phyloP scores from a whole-genome alignment of 2,888 invertebrate genomes.

The Leucozona laternaria region DNA sequence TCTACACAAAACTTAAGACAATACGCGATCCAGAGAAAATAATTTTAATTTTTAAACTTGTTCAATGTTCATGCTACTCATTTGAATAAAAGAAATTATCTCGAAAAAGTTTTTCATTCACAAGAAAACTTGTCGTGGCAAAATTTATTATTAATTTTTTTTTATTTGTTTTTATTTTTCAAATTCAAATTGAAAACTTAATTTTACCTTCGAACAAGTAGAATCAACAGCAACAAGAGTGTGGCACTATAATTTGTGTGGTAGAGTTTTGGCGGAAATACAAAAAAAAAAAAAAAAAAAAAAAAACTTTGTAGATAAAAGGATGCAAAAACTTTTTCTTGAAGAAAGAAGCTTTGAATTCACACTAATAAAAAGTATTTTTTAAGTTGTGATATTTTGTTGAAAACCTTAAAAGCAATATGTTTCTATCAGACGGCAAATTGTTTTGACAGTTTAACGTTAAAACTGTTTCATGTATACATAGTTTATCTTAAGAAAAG shows the following conservation, averaged over 20 bases:
- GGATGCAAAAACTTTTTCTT: neutral
- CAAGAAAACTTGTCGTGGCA: neutral
- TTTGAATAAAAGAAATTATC: constrained; percentile 21
- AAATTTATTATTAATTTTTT: constrained; percentile 10
- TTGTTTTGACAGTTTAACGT: too few species aligned
- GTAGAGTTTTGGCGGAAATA: neutral
- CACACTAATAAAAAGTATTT: constrained; percentile 5
- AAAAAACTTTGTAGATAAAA: neutral
- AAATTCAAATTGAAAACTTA: constrained; percentile 14
- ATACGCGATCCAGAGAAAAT: neutral
- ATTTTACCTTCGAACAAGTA: constrained; percentile 5
- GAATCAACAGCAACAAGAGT: neutral
- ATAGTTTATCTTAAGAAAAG: too few species aligned
- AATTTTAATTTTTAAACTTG: neutral
- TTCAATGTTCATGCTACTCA: constrained; percentile 11
- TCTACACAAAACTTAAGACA: neutral
- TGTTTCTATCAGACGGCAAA: too few species aligned
- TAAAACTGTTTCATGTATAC: too few species aligned
- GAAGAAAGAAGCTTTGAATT: constrained; percentile 10
- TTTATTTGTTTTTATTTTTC: neutral
- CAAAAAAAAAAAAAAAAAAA: neutral
- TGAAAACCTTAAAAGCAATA: neutral
- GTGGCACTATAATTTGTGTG: neutral
- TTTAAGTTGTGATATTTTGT: neutral
- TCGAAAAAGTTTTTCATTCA: constrained; percentile 3